A percentile compares a stretch with the other conserved stretches of the same genome.
phyloP scores from a whole-genome alignment of 2,113 vertebrate genomes.

The Ailuropoda melanoleuca region DNA sequence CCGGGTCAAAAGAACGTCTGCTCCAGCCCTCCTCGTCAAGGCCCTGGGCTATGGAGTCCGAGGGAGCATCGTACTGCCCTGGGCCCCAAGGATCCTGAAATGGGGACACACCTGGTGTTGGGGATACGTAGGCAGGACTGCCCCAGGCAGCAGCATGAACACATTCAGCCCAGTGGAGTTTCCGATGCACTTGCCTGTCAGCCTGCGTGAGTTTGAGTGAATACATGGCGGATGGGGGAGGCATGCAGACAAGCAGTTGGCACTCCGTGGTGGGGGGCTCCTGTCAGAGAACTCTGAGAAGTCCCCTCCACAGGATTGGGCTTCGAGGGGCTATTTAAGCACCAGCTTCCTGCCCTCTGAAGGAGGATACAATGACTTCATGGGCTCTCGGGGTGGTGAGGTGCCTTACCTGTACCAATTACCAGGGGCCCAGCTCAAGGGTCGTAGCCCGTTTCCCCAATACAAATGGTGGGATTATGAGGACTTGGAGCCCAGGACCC shows the following conservation, averaged over 20 bases:
- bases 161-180: neutral
- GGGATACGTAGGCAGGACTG: fast-evolving
- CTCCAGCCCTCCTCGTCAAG: neutral
- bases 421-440: neutral
- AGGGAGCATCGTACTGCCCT: neutral
- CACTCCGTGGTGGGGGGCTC: neutral
- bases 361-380: neutral
- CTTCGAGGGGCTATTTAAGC: neutral
- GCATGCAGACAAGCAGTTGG: neutral
- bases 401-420: neutral
- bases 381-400: neutral
- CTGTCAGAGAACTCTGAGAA: neutral
- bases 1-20: neutral
- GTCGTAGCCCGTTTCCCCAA: neutral
- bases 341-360: neutral
- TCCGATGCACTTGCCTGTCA: neutral
- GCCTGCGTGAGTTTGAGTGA: neutral
- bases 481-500: neutral
- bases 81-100: neutral
- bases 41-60: neutral
- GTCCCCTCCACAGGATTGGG: neutral
- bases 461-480: neutral
- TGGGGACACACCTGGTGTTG: too few species aligned
- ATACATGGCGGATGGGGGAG: too few species aligned
- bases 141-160: neutral